Base-by-base conservation (phyloP, 2,888 invertebrate genomes). In the Mantis religiosa region DNA sequence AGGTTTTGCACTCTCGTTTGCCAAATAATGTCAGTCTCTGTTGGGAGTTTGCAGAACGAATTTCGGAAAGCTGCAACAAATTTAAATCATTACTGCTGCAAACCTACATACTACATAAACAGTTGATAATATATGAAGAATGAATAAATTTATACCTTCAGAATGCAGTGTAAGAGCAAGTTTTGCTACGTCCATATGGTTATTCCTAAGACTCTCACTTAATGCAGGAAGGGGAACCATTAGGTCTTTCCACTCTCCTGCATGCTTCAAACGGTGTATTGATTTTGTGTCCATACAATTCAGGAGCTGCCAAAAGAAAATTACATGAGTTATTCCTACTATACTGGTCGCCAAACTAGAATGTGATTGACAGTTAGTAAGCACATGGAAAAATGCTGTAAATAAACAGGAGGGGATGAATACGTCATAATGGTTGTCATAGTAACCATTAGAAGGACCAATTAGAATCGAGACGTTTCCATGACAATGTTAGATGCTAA, bases 231-330 rank as follows among this genome's bases (percentile, higher is more conserved):
- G 27, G 25, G 90, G 90, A 30, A 90, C 88, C 12, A 85, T 82
- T 30, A 90, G 34, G 28, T 87, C 88, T 81, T 87, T 87, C 89
- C 89, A 90, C 20, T 89, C 89, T 54, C 89, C 89, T n/a, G 54
- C 88, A 41, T 87, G 83, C 7, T 89, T 71, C 28, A 90, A 84
- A 28, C 83, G 84, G 28, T 87, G 82, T 81, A 89, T 71, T n/a
- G 90, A 89, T 20, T 87, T 85, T 25, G 88, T 88, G 30, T 90
- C 89, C 85, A 89, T 30, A 83, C 89, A 89, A 12, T 89, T 88
- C n/a, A 89, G 14, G 81, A 90, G 84, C 90, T 90, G 81, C 30
- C 82, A 47, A 34, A 28, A 83, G 15, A 85, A 84, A 6, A 87
- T 47, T 71, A 1, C 54, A 54, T 54, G 54, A 54, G 4, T 15